These are phyloP conservation scores for Zoanthus solanderi DNA, from an alignment of 92 coral and sea anemone species.

Conservation along the genomic window DNA sequence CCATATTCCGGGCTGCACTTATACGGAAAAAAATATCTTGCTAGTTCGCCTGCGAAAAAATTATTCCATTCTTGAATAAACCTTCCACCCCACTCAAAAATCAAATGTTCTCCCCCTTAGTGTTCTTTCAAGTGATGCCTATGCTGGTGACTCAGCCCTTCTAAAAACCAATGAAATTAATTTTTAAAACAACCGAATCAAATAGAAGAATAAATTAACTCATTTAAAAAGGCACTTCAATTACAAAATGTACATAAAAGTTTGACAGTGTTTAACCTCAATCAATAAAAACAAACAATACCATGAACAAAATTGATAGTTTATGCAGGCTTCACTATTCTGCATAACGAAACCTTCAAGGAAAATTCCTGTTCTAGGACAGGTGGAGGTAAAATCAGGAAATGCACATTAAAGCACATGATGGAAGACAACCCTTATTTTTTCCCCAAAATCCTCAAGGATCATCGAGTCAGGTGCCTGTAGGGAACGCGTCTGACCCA, in stretches of 20 bases:
- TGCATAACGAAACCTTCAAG: slow-evolving; percentile 11
- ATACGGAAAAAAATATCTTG: no score
- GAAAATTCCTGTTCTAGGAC: background rate
- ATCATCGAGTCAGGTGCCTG: background rate
- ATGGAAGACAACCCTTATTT: slow-evolving; percentile 2
- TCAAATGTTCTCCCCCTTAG: background rate
- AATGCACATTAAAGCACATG: background rate
- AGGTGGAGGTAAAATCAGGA: background rate
- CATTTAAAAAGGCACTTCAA: background rate
- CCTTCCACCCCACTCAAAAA: no score
- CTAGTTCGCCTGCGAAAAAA: no score
- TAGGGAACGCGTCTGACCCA: background rate
- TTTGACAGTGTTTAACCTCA: background rate
- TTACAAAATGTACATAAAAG: background rate
- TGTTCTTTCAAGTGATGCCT: background rate
- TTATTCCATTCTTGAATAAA: no score
- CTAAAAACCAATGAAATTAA: background rate
- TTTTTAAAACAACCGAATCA: background rate
- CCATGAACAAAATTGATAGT: background rate
- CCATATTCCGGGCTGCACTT: no score
- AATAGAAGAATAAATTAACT: background rate
- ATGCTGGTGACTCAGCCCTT: background rate
- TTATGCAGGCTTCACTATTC: background rate
- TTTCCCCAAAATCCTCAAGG: background rate
- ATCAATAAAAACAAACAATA: background rate